These are phyloP conservation scores for Octonoba sinensis DNA, from an alignment of 2,888 invertebrate species.

Conservation along the genomic window DNA sequence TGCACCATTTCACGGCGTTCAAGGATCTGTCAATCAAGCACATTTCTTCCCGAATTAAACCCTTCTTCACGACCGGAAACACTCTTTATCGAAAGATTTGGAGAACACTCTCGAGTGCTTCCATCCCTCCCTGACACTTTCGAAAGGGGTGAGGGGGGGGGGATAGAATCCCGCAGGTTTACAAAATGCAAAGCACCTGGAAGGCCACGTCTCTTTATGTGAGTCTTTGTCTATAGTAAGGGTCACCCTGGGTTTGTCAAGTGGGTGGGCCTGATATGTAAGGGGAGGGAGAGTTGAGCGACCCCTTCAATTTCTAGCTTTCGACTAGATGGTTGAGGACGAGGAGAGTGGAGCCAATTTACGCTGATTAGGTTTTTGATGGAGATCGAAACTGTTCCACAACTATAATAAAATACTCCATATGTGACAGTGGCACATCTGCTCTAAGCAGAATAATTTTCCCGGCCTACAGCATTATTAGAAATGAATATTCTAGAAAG, in stretches of 20 bases:
- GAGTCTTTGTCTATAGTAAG: slow-evolving; percentile 25
- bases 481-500: no score
- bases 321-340: no score
- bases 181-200: slow-evolving; percentile 46
- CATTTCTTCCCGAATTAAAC: slow-evolving; percentile 2
- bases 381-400: no score
- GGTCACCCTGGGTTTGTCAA: slow-evolving; percentile 17
- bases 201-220: slow-evolving; percentile 21
- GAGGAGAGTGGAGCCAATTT: slow-evolving; percentile 21
- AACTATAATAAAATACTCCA: no score
- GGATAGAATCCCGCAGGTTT: background rate
- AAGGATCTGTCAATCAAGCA: slow-evolving; percentile 10
- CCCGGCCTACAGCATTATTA: no score
- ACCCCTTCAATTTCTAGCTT: no score
- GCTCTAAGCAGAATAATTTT: no score
- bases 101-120: background rate
- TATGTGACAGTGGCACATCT: no score
- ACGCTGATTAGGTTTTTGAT: slow-evolving; percentile 16
- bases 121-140: background rate
- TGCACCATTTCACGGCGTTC: slow-evolving; percentile 6
- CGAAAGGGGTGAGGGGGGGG: background rate
- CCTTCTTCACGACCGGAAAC: slow-evolving; percentile 39
- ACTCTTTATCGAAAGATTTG: background rate
- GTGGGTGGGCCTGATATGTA: slow-evolving; percentile 13
- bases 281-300: background rate